Evolutionary conservation across 2,113 vertebrate species (phyloP).

Genomic region (Lophius piscatorius): DNA sequence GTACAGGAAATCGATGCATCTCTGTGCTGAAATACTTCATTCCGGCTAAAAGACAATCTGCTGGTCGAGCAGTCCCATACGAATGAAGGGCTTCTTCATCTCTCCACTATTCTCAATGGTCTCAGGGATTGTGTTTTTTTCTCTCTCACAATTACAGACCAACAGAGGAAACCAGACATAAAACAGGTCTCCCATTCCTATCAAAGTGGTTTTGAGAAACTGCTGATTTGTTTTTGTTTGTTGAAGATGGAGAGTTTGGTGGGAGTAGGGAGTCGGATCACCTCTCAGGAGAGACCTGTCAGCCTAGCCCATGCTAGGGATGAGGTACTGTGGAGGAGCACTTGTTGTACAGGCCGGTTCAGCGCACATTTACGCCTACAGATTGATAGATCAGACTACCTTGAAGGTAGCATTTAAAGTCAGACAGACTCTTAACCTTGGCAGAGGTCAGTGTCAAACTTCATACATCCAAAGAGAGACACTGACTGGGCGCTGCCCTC

Average conservation of each 20-base stretch:
- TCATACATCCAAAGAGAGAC: conserved; percentile 60
- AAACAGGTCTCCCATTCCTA: conserved; percentile 5
- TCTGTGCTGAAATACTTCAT: conserved; percentile 72
- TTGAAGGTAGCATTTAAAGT: conserved; percentile 64
- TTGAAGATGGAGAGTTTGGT: conserved; percentile 21
- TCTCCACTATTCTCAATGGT: conserved; percentile 7
- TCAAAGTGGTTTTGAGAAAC: not conserved
- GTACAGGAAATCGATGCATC: conserved; percentile 59
- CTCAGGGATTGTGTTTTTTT: conserved; percentile 20
- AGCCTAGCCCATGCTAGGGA: conserved; percentile 30
- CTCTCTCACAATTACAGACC: conserved; percentile 11
- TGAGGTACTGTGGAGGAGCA: conserved; percentile 52
- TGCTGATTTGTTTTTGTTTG: conserved; percentile 9
- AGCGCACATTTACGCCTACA: conserved; percentile 54
- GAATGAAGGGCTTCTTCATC: conserved; percentile 21
- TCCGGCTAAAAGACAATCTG: conserved; percentile 57
- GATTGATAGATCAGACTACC: conserved; percentile 30
- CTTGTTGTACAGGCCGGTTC: conserved; percentile 42
- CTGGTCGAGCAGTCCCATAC: conserved; percentile 44
- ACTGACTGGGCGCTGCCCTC: conserved; percentile 63
- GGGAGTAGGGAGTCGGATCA: conserved; percentile 3
- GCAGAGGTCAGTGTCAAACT: conserved; percentile 66
- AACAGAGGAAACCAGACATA: conserved; percentile 32
- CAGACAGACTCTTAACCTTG: conserved; percentile 56
- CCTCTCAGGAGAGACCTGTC: conserved; percentile 21